Evolutionary conservation across 2,797 vertebrate genomes (phyloP).

Genomic region (Ateles fusciceps): DNA sequence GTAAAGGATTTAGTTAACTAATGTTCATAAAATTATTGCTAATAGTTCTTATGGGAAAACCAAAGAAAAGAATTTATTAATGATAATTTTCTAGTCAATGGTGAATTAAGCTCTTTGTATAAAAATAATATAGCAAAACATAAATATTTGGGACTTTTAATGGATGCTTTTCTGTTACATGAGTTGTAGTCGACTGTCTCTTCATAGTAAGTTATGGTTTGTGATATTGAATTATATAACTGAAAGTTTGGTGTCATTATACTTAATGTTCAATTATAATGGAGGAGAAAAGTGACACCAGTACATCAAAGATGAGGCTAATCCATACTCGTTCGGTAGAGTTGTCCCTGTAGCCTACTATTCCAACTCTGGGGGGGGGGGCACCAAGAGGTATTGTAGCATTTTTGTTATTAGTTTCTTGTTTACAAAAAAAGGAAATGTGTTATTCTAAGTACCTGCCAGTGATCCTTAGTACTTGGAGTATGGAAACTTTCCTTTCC

Average conservation of each 20-base stretch:
- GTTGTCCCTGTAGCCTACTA: neutral
- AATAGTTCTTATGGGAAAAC: constrained; percentile 20
- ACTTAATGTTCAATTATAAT: constrained; percentile 17
- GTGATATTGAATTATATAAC: neutral
- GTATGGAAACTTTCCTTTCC: neutral
- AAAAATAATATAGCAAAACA: neutral
- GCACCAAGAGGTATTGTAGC: neutral
- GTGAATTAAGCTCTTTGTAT: neutral
- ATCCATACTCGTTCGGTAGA: neutral
- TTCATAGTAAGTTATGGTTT: neutral
- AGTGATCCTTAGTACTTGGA: neutral
- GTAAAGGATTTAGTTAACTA: neutral
- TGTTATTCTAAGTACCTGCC: neutral
- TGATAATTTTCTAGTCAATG: constrained; percentile 20
- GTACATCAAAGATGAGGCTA: neutral
- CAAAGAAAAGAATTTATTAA: constrained; percentile 16
- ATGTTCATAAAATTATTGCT: constrained; percentile 33
- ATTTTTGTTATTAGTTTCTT: neutral
- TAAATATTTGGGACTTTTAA: neutral
- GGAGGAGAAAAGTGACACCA: neutral
- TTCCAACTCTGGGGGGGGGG: neutral
- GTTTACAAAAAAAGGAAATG: neutral
- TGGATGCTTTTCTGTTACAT: neutral
- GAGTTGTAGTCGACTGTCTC: neutral
- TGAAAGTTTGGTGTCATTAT: constrained; percentile 29